Evolutionary conservation across 1,140 invertebrate genomes (phyloP).

Genomic region (Pseudomyrmex flavicornis): DNA sequence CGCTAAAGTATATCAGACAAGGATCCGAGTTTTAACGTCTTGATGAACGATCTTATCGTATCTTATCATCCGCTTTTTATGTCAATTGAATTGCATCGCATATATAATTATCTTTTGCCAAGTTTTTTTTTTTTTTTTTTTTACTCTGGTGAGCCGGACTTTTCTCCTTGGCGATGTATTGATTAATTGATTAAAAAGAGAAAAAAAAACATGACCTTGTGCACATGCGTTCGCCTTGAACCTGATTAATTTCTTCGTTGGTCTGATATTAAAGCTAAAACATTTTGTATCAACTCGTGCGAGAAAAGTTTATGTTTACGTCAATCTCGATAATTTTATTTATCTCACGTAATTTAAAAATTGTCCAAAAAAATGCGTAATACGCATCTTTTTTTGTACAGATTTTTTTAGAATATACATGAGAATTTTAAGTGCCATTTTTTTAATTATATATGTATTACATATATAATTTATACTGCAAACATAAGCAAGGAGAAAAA

Average conservation of each 20-base stretch:
- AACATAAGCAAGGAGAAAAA: too few relatives aligned
- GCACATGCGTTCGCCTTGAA: background rate
- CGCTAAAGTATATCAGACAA: too few relatives aligned
- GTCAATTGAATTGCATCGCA: too few relatives aligned
- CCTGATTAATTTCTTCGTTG: slow-evolving; percentile 7
- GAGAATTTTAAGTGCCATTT: background rate
- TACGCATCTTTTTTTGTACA: background rate
- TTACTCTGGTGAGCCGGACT: too few relatives aligned
- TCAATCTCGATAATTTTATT: background rate
- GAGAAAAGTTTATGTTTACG: background rate
- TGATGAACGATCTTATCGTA: too few relatives aligned
- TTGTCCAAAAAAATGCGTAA: background rate
- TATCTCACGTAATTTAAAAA: background rate
- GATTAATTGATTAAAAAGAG: background rate
- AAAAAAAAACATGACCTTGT: background rate
- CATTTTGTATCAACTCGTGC: background rate
- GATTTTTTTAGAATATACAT: background rate
- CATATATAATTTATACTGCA: too few relatives aligned
- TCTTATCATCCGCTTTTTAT: too few relatives aligned
- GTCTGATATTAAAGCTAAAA: background rate
- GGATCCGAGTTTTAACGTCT: too few relatives aligned
- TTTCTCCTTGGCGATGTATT: background rate
- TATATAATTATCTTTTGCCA: too few relatives aligned
- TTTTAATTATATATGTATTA: background rate
- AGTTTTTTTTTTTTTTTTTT: too few relatives aligned